Evolutionary conservation across 2,888 invertebrate genomes (phyloP).

Genomic region (Trachelus stipa): DNA sequence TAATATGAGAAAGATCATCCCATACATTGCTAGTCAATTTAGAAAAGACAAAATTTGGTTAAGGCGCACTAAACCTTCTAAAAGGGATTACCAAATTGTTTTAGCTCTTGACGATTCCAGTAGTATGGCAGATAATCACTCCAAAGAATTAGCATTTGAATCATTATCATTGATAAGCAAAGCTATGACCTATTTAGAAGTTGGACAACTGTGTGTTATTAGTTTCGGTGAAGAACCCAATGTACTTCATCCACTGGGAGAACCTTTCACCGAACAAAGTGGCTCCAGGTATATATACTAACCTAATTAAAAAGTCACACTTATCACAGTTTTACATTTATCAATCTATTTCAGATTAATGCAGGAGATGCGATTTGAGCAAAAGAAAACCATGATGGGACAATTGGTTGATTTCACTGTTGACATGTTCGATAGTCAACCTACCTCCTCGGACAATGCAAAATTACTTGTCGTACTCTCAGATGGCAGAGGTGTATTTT

Average conservation of each 20-base stretch:
- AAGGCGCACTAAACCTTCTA: conserved; percentile 92
- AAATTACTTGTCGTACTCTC: conserved; percentile 93
- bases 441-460: conserved; percentile 74
- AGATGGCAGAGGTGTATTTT: conserved; percentile 94
- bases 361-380: conserved; percentile 86
- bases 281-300: conserved; percentile 73
- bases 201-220: conserved; percentile 90
- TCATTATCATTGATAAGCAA: conserved; percentile 90
- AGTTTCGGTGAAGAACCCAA: conserved; percentile 90
- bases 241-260: conserved; percentile 88
- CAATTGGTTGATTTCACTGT: conserved; percentile 84
- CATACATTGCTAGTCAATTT: conserved; percentile 99
- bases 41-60: conserved; percentile 99
- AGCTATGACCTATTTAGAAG: conserved; percentile 92
- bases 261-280: conserved; percentile 88
- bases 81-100: conserved; percentile 95
- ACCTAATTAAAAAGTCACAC: neutral
- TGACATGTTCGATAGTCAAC: conserved; percentile 73
- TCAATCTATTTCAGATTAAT: conserved; percentile 70
- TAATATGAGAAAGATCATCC: conserved; percentile 98
- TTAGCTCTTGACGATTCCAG: conserved; percentile 97
- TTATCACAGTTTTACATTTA: conserved; percentile 1
- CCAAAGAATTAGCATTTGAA: conserved; percentile 93
- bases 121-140: conserved; percentile 89
- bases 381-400: conserved; percentile 89